A percentile compares a stretch with the other conserved stretches of the same genome.
phyloP scores from a whole-genome alignment of 2,113 vertebrate genomes.

The Lophius piscatorius region DNA sequence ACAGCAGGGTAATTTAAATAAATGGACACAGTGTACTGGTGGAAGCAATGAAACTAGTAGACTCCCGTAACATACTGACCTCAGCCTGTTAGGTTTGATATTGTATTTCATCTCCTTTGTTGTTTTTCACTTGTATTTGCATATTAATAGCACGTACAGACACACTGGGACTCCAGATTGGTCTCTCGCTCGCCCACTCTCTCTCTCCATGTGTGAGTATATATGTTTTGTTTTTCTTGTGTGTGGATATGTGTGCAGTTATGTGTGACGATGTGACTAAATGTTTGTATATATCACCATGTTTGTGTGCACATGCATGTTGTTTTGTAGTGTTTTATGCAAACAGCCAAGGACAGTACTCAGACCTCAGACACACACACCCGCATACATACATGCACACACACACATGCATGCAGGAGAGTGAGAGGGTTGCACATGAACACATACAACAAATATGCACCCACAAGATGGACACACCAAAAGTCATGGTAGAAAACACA shows the following conservation, averaged over 20 bases:
- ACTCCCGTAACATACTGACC: conserved; percentile 35
- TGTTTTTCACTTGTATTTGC: conserved; percentile 56
- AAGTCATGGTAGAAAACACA: no score
- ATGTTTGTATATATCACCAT: no score
- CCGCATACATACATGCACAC: conserved; percentile 26
- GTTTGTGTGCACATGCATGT: no score
- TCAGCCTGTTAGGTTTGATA: conserved; percentile 29
- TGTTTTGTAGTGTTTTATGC: no score
- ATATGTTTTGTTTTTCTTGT: no score
- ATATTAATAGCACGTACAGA: conserved; percentile 62
- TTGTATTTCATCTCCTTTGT: conserved; percentile 42
- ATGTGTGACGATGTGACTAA: no score
- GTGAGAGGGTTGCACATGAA: no score
- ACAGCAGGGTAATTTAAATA: neutral
- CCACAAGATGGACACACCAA: no score
- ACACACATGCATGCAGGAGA: conserved; percentile 21
- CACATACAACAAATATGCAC: no score
- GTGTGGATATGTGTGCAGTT: conserved; percentile 5
- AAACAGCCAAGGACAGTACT: neutral
- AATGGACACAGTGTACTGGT: neutral
- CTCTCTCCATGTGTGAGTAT: conserved; percentile 8
- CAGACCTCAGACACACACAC: conserved; percentile 10
- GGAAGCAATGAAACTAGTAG: neutral
- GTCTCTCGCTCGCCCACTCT: no score
- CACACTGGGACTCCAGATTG: conserved; percentile 19